Conservation (phyloP, 2,888 invertebrate genomes). For the Polymixis flavicincta region DNA sequence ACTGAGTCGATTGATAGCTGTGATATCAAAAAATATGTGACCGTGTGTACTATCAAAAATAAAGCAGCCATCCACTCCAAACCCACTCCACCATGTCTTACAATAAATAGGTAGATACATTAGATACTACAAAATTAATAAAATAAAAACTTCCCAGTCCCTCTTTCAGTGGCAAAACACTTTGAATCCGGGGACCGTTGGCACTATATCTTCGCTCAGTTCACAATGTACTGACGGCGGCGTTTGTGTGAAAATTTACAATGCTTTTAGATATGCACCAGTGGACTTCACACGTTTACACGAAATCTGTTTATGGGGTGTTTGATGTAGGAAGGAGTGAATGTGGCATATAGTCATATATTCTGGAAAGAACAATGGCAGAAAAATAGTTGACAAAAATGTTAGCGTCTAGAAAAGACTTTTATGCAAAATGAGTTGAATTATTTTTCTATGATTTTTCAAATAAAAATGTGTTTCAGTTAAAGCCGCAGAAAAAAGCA, state of each 20-base stretch:
- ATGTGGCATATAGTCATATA: constrained; percentile 58
- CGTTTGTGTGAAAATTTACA: constrained; percentile 85
- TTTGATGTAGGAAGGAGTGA: constrained; percentile 55
- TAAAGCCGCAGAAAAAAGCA: too few species aligned
- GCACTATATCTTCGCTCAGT: constrained; percentile 74
- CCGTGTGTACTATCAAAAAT: not conserved
- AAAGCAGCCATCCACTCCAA: not conserved
- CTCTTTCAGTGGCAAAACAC: constrained; percentile 44
- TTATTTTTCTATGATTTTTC: too few species aligned
- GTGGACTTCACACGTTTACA: constrained; percentile 80
- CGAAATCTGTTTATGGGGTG: constrained; percentile 75
- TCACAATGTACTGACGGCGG: constrained; percentile 70
- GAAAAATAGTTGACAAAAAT: too few species aligned
- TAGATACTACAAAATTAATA: not conserved
- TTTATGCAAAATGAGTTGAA: too few species aligned
- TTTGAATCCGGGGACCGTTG: constrained; percentile 61
- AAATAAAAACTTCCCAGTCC: constrained; percentile 32
- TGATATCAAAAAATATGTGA: too few species aligned
- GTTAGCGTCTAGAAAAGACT: too few species aligned
- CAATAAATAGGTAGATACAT: not conserved
- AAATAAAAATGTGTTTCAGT: too few species aligned
- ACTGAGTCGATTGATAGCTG: too few species aligned
- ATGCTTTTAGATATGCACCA: constrained; percentile 89
- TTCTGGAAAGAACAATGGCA: too few species aligned
- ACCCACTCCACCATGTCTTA: not conserved